Evolutionary conservation across 2,113 vertebrate species (phyloP).

Genomic region (Pungitius pungitius): DNA sequence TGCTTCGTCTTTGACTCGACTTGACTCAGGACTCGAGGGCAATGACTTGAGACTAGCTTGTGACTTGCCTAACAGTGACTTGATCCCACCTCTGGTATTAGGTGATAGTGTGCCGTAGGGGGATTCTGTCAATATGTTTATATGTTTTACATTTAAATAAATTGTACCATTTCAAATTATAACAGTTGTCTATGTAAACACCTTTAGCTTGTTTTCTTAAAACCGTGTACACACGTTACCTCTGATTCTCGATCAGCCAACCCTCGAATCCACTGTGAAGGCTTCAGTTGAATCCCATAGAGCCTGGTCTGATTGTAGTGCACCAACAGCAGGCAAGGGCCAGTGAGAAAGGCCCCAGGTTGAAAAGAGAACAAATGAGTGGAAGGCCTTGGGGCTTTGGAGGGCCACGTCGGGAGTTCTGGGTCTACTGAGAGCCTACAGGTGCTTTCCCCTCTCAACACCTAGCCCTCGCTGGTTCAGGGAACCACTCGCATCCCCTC

Average conservation of each 20-base stretch:
- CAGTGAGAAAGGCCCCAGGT: slow-evolving; percentile 71
- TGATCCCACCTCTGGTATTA: no score
- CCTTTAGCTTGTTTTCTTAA: slow-evolving; percentile 73
- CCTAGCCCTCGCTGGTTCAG: slow-evolving; percentile 48
- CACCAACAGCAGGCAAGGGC: slow-evolving; percentile 63
- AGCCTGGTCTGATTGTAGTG: slow-evolving; percentile 63
- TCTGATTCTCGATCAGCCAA: slow-evolving; percentile 61
- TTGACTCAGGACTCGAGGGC: no score
- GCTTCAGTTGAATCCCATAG: slow-evolving; percentile 62
- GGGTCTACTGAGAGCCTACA: slow-evolving; percentile 56
- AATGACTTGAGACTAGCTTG: no score
- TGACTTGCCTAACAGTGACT: no score
- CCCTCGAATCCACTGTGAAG: slow-evolving; percentile 62
- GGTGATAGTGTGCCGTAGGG: slow-evolving; percentile 66
- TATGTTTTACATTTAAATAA: slow-evolving; percentile 80
- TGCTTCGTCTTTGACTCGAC: no score
- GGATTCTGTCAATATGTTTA: slow-evolving; percentile 74
- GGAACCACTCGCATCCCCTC: slow-evolving; percentile 34
- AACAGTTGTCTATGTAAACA: slow-evolving; percentile 81
- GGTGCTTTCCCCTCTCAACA: slow-evolving; percentile 41
- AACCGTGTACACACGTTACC: slow-evolving; percentile 77
- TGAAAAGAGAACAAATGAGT: slow-evolving; percentile 74
- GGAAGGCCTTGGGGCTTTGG: slow-evolving; percentile 68
- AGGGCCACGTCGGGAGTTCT: slow-evolving; percentile 52
- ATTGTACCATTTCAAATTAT: slow-evolving; percentile 81